Evolutionary conservation across 2,888 invertebrate species (phyloP), one percentile per base, ranked within the genome.

Genomic region (Congeria kusceri): DNA sequence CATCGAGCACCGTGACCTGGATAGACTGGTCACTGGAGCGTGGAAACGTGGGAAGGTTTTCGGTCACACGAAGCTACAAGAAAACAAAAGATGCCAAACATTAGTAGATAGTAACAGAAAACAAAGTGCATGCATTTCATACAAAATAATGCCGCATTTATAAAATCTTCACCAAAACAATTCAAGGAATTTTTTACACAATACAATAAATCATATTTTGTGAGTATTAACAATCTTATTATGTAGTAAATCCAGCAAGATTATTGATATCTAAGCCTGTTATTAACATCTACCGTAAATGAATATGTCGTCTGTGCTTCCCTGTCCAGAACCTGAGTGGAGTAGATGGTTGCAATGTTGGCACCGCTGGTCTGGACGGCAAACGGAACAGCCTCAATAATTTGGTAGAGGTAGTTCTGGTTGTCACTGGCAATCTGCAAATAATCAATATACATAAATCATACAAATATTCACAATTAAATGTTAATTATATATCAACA

Each of bases 241-340:
- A 39, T 3, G 9, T 39, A 39, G 39, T 39, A 39, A 39, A 39
- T 5, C 39, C 15, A 39, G 13, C 39, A 39, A 39, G 39, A 13
- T 39, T 1, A 13, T 39, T 39, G 39, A 13, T 39, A 7, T 13
- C 39, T 39, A 9, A n/a, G 11, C 15, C 9, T 39, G 11, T 32
- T 3, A 39, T 5, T 39, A 46, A 29, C 1, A 70, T 66, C 70
- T 69, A 98, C 95, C 49, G 95, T 95, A 44, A 95, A 95, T 1
- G 95, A 95, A 90, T 97, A 97, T 76, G 95, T 95, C 11, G 95
- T 95, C 29, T 95, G 95, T 0, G 95, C 95, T 93, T 98, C 98
- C 91, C 95, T 97, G 92, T 98, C 98, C 47, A 98, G 93, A 0
- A 87, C 73, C 47, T 86, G 85, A 89, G 96, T 96, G 20, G 97